phyloP scores from a whole-genome alignment of 2,113 vertebrate genomes.

The Gymnocephalus cernua region DNA sequence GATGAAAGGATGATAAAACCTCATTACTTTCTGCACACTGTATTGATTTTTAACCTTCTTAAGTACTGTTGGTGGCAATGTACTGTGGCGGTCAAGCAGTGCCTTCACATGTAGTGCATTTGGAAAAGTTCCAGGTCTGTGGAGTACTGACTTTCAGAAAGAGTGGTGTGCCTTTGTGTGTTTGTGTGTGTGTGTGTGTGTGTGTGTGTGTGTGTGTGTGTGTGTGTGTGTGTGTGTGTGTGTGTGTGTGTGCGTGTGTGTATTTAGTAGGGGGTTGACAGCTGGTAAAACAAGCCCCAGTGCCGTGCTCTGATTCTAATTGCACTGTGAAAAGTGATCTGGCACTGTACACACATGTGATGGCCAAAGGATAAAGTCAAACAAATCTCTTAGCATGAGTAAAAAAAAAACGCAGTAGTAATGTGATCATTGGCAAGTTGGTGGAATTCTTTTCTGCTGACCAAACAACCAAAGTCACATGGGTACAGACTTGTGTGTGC shows the following conservation, averaged over 20 bases:
- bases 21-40: slow-evolving; percentile 62
- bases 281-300: slow-evolving; percentile 77
- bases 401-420: slow-evolving; percentile 46
- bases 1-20: slow-evolving; percentile 70
- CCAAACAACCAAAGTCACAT: slow-evolving; percentile 68
- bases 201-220: slow-evolving; percentile 26
- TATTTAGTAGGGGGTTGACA: slow-evolving; percentile 66
- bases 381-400: slow-evolving; percentile 67
- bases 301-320: slow-evolving; percentile 73
- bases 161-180: slow-evolving; percentile 40
- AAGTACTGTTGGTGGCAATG: slow-evolving; percentile 51
- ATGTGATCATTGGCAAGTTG: slow-evolving; percentile 72
- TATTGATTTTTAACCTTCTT: slow-evolving; percentile 65
- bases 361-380: slow-evolving; percentile 69
- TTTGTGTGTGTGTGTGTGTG: slow-evolving; percentile 25
- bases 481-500: slow-evolving; percentile 34
- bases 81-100: slow-evolving; percentile 40
- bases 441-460: slow-evolving; percentile 64
- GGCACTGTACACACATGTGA: slow-evolving; percentile 59
- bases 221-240: slow-evolving; percentile 23
- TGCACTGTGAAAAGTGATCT: slow-evolving; percentile 76
- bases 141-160: slow-evolving; percentile 48
- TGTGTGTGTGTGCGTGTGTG: slow-evolving; percentile 25
- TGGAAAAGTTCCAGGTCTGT: slow-evolving; percentile 66
- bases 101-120: slow-evolving; percentile 44